These are phyloP conservation scores for Anthonomus grandis DNA, from an alignment of 1,140 invertebrate genomes.

Conservation along the genomic window DNA sequence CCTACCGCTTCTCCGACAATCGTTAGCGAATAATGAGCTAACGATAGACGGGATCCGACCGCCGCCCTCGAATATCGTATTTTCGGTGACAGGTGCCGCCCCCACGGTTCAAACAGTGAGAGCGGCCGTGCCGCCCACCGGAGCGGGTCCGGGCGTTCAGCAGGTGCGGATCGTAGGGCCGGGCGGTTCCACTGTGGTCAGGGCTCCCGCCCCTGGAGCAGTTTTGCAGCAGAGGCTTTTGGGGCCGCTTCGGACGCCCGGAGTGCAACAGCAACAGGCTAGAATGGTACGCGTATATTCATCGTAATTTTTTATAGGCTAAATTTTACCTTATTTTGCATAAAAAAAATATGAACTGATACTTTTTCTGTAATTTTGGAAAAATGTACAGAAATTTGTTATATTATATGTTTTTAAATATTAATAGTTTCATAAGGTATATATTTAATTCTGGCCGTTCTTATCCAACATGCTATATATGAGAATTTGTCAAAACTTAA, in stretches of 20 bases:
- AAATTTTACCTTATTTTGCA: no score
- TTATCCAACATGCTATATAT: no score
- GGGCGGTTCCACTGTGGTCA: conserved; percentile 47
- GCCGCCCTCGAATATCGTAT: conserved; percentile 68
- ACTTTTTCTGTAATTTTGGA: no score
- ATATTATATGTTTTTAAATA: no score
- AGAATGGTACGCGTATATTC: no score
- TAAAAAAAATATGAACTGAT: no score
- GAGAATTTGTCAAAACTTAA: no score
- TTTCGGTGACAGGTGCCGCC: conserved; percentile 51
- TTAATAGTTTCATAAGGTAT: no score
- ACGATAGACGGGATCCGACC: conserved; percentile 94
- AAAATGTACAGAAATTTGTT: no score
- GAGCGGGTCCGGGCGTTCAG: conserved; percentile 42
- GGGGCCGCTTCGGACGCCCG: conserved; percentile 39
- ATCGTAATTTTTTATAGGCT: no score
- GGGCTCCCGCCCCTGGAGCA: conserved; percentile 50
- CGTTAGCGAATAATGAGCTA: conserved; percentile 84
- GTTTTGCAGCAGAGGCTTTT: conserved; percentile 52
- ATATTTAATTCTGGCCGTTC: no score
- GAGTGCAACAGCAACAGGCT: conserved; percentile 38
- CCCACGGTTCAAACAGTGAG: conserved; percentile 50
- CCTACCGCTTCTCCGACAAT: conserved; percentile 86
- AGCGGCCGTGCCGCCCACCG: conserved; percentile 20
- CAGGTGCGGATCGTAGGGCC: conserved; percentile 60